Evolutionary conservation across 2,888 invertebrate species (phyloP).

Genomic region (Tipula unca): DNA sequence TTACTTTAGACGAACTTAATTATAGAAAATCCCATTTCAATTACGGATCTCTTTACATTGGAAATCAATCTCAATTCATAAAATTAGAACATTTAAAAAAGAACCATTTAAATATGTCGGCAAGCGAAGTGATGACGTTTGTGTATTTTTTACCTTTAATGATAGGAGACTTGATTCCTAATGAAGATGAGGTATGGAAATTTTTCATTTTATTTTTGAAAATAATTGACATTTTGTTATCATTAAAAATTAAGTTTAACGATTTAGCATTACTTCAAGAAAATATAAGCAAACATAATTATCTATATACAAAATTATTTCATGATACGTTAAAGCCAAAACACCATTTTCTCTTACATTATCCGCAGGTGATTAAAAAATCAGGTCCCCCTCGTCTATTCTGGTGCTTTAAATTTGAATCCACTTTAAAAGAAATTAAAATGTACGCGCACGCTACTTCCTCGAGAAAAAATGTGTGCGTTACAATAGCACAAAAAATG

Average conservation of each 20-base stretch:
- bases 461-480: background rate
- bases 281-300: too few relatives aligned
- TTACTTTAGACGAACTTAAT: background rate
- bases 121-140: background rate
- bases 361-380: too few relatives aligned
- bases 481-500: background rate
- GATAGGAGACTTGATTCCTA: too few relatives aligned
- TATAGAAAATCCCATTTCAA: background rate
- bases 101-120: too few relatives aligned
- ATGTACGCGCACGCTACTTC: background rate
- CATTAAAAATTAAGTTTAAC: too few relatives aligned
- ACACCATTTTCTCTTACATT: background rate
- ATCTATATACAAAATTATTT: background rate
- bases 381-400: background rate
- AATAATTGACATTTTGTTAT: too few relatives aligned
- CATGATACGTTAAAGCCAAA: background rate
- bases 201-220: too few relatives aligned
- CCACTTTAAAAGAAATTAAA: background rate
- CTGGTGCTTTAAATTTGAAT: background rate
- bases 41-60: background rate
- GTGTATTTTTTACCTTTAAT: background rate
- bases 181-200: background rate
- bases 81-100: background rate
- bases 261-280: too few relatives aligned
- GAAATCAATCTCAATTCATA: background rate